Evolutionary conservation across 2,888 invertebrate species (phyloP).

Genomic region (Mimas tiliae): DNA sequence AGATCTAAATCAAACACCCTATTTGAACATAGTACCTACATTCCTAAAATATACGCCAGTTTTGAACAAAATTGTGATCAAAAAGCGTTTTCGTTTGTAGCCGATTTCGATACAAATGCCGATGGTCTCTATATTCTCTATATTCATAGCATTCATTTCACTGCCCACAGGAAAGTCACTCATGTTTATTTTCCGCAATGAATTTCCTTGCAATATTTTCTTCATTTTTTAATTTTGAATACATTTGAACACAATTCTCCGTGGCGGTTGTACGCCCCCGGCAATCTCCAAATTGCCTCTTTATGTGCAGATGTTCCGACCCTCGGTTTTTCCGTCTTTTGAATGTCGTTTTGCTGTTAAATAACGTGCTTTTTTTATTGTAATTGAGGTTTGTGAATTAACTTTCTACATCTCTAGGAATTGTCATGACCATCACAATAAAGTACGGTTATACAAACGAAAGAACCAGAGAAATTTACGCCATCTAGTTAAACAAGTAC

Average conservation of each 20-base stretch:
- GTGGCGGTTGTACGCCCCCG: constrained; percentile 79
- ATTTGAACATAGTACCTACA: not conserved
- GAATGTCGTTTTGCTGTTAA: constrained; percentile 84
- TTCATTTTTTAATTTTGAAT: constrained; percentile 82
- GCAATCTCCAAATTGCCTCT: constrained; percentile 85
- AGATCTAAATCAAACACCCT: not conserved
- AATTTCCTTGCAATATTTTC: constrained; percentile 79
- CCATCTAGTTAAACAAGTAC: not conserved
- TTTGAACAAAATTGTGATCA: constrained; percentile 14
- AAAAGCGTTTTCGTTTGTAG: constrained; percentile 12
- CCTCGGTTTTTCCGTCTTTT: constrained; percentile 84
- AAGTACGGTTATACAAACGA: not conserved
- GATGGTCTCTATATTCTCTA: not conserved
- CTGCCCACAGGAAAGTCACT: constrained; percentile 66
- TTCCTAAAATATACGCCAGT: not conserved
- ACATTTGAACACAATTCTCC: constrained; percentile 82
- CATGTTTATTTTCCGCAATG: constrained; percentile 82
- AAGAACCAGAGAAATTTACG: not conserved
- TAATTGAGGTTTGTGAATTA: constrained; percentile 73
- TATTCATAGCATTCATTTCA: constrained; percentile 21
- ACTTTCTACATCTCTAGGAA: constrained; percentile 50
- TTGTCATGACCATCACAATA: constrained; percentile 33
- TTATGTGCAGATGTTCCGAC: constrained; percentile 84
- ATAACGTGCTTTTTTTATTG: constrained; percentile 82
- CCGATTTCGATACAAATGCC: constrained; percentile 12